Evolutionary conservation across 2,113 vertebrate genomes (phyloP), one percentile per base, ranked within the genome.

Genomic region (Pelmatolapia mariae): DNA sequence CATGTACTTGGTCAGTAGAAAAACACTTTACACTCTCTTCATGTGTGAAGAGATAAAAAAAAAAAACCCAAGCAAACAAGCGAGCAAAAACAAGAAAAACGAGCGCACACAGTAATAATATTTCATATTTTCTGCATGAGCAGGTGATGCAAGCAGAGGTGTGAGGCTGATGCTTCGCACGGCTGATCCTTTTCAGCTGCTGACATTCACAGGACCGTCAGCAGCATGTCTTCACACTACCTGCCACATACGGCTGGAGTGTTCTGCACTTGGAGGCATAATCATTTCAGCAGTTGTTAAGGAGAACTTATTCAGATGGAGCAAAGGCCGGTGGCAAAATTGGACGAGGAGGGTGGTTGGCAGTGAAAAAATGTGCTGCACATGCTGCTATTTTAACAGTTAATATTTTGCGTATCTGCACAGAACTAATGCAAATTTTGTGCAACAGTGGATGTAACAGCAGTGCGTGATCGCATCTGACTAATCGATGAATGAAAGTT

Each of bases 211-310:
- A 82, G 38, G 24, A 83, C 81, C 54, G 83, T 94, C 88, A 81
- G 59, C 59, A 15, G 56, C 40, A n/a, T 59, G 85, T 45, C 80
- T 63, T 90, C 91, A 85, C 86, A 19, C 76, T 84, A 85, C 86
- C 87, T 89, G 89, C 71, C 82, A 88, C 82, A 31, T 59, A 76
- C 8, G 3, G 81, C 85, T 88, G 15, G 89, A 92, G 90, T 80
- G 91, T 84, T 86, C 83, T 53, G 80, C 81, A 80, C 90, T 89
- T 45, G n/a, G 83, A 91, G 63, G 40, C 68, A 78, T 86, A 88
- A 93, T 89, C 92, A 87, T 93, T 95, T 92, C 83, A 88, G 88
- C 89, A 87, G 86, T 91, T 85, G 86, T 94, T 92, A 90, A 84
- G 83, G 92, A 84, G 76, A 12, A 80, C 59, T 61, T 61, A 84